Evolutionary conservation across 1,140 invertebrate genomes (phyloP).

Genomic region (Bombus ignitus): DNA sequence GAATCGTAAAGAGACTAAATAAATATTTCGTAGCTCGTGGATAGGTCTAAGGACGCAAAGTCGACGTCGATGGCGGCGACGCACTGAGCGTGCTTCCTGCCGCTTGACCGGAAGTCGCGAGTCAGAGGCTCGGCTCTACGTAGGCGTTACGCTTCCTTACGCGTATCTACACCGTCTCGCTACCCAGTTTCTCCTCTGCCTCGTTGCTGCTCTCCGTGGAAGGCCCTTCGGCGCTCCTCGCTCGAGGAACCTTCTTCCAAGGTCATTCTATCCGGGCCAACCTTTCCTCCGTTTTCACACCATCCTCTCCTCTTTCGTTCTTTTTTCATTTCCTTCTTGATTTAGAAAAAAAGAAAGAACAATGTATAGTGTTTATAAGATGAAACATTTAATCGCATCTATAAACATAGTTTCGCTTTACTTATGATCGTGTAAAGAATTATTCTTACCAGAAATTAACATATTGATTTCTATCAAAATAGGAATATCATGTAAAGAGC

Average conservation of each 20-base stretch:
- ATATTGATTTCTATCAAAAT: background rate
- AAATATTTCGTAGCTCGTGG: constrained; percentile 53
- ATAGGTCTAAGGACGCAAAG: constrained; percentile 59
- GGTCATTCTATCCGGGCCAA: constrained; percentile 54
- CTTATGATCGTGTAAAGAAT: background rate
- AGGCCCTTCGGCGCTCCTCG: constrained; percentile 45
- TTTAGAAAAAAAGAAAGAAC: background rate
- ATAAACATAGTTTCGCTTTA: background rate
- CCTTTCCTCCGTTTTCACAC: background rate
- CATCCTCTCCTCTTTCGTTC: too few relatives aligned
- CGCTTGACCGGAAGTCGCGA: constrained; percentile 73
- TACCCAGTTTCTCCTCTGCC: constrained; percentile 63
- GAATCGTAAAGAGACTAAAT: background rate
- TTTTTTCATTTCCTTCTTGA: background rate
- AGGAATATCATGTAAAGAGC: too few relatives aligned
- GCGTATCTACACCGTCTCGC: constrained; percentile 71
- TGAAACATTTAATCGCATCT: background rate
- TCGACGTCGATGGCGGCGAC: constrained; percentile 66
- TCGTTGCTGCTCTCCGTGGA: constrained; percentile 15
- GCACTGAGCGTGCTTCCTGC: constrained; percentile 73
- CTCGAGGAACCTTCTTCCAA: constrained; percentile 56
- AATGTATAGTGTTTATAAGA: background rate
- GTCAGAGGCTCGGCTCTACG: constrained; percentile 72
- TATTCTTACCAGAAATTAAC: background rate
- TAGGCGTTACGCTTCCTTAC: constrained; percentile 72